Percentiles rank a stretch among this genome's conserved stretches.
Evolutionary conservation across 1,140 invertebrate genomes (phyloP).

Genomic region (Nephotettix cincticeps): DNA sequence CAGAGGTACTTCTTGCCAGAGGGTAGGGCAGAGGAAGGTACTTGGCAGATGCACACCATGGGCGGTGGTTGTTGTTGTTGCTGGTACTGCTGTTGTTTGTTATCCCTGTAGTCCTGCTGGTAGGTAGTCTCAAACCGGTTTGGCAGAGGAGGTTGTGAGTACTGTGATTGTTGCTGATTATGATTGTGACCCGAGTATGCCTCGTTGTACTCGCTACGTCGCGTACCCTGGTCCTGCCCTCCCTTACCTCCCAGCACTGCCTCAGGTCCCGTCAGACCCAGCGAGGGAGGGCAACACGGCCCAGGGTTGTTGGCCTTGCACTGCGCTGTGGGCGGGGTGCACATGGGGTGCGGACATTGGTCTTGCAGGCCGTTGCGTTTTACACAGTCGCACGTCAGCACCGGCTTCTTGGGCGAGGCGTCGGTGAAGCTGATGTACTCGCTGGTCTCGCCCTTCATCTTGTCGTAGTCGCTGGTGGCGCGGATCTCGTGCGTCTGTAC

Average conservation of each 20-base stretch:
- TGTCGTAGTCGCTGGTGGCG: neutral
- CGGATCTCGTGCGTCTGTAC: constrained; percentile 1
- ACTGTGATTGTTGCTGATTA: too few relatives aligned
- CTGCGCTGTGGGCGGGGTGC: neutral
- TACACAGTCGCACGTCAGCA: neutral
- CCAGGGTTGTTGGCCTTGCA: neutral
- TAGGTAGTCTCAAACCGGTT: too few relatives aligned
- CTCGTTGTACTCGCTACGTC: neutral
- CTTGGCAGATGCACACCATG: neutral
- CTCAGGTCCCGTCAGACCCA: neutral
- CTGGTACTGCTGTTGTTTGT: too few relatives aligned
- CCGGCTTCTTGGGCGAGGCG: neutral
- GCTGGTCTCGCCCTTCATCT: neutral
- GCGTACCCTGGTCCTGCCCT: neutral
- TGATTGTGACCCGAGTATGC: neutral
- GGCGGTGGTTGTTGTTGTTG: neutral
- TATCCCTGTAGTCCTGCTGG: too few relatives aligned
- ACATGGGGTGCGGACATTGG: neutral
- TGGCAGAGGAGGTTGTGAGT: too few relatives aligned
- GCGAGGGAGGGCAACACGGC: neutral
- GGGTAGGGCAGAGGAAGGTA: neutral
- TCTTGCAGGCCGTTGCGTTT: neutral
- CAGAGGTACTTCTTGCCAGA: neutral
- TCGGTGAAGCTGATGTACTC: neutral
- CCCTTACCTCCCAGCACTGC: too few relatives aligned